Percentiles rank a stretch among this genome's conserved stretches.
Conservation (phyloP, 2,113 vertebrate genomes). For the Thamnophis sirtalis region DNA sequence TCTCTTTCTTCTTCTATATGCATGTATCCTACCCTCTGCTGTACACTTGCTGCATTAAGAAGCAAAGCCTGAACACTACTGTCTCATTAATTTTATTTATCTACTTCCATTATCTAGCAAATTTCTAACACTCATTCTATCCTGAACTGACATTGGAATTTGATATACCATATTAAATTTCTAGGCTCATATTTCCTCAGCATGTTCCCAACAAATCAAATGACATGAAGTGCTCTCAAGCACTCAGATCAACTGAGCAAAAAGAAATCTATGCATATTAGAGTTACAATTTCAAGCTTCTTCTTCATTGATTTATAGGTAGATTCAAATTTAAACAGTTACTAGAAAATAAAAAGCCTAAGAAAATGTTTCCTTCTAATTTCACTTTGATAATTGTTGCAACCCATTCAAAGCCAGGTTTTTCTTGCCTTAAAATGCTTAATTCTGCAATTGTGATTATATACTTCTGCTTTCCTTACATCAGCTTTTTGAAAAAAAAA, state of each 20-base stretch:
- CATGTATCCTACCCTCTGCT: neutral
- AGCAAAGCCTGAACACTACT: neutral
- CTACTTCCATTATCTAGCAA: neutral
- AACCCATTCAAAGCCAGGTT: slow-evolving; percentile 26
- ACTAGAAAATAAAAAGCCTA: neutral
- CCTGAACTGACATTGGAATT: neutral
- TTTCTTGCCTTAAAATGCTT: slow-evolving; percentile 32
- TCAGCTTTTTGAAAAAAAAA: slow-evolving; percentile 9
- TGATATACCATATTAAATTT: neutral
- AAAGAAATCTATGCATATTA: slow-evolving; percentile 14
- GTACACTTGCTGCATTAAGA: neutral
- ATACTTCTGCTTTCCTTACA: neutral
- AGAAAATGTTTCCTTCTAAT: neutral
- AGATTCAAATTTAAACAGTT: neutral
- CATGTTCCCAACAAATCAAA: neutral
- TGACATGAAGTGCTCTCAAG: neutral
- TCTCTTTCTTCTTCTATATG: neutral
- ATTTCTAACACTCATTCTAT: neutral
- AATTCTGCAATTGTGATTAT: neutral
- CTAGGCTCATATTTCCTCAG: neutral
- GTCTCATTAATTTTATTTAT: neutral
- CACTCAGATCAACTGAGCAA: neutral
- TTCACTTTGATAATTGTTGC: slow-evolving; percentile 28
- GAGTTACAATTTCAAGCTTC: slow-evolving; percentile 10
- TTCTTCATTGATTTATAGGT: slow-evolving; percentile 19